A percentile compares a stretch with the other conserved stretches of the same genome.
Evolutionary conservation across 2,888 invertebrate species (phyloP).

Genomic region (Agonopterix subpropinquella): DNA sequence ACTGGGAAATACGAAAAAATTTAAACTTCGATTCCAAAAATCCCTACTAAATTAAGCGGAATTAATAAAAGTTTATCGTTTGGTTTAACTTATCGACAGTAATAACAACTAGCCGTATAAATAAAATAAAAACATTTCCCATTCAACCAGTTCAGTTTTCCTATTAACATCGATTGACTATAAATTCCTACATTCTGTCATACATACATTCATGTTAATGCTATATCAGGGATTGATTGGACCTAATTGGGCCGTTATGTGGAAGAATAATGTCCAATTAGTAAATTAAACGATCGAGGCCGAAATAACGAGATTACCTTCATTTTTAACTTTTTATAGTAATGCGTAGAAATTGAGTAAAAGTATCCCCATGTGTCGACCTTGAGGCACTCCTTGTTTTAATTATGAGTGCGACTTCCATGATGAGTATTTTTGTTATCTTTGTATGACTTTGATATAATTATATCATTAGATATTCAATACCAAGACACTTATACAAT

Average conservation of each 20-base stretch:
- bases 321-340: constrained; percentile 34
- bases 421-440: neutral
- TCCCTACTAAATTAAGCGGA: no score
- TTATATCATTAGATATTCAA: neutral
- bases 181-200: neutral
- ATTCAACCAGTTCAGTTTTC: constrained; percentile 6
- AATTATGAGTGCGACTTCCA: neutral
- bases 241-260: constrained; percentile 63
- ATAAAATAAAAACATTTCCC: constrained; percentile 15
- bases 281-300: constrained; percentile 55
- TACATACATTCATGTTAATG: constrained; percentile 47
- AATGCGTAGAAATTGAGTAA: constrained; percentile 20
- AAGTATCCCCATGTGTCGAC: constrained; percentile 20
- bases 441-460: neutral
- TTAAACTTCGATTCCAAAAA: no score
- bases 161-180: constrained; percentile 1
- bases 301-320: constrained; percentile 37
- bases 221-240: constrained; percentile 63
- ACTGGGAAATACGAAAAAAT: no score
- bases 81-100: neutral
- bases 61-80: neutral
- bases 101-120: neutral
- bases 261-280: constrained; percentile 66
- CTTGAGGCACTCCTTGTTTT: constrained; percentile 24
- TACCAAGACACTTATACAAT: neutral